These are phyloP conservation scores for Oryzias javanicus DNA, from an alignment of 2,113 vertebrate species.

Conservation along the genomic window DNA sequence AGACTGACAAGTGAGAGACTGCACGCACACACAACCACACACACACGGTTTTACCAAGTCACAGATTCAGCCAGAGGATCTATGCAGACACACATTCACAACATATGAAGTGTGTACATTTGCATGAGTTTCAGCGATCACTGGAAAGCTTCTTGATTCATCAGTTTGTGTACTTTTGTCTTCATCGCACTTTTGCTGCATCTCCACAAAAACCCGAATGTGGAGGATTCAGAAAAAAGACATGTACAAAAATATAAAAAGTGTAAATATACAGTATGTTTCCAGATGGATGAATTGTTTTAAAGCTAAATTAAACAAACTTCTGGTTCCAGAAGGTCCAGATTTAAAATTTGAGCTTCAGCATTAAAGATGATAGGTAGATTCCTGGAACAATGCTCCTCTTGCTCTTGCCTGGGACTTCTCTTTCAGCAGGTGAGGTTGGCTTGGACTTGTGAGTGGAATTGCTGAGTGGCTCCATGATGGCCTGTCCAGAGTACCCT, in stretches of 20 bases:
- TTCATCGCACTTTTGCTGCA: no score
- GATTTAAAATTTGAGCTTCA: no score
- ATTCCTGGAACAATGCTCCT: no score
- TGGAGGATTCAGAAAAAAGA: conserved; percentile 5
- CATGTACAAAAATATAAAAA: conserved; percentile 6
- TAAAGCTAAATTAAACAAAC: conserved; percentile 30
- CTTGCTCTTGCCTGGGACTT: no score
- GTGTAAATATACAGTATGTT: conserved; percentile 15
- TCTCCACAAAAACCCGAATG: conserved; percentile 7
- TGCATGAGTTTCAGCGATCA: conserved; percentile 11
- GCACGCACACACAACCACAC: conserved; percentile 28
- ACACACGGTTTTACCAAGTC: conserved; percentile 24
- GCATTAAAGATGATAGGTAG: no score
- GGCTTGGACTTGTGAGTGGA: no score
- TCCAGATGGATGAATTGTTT: conserved; percentile 39
- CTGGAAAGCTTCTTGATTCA: conserved; percentile 6
- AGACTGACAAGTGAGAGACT: conserved; percentile 54
- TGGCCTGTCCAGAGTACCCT: no score
- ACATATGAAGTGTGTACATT: conserved; percentile 11
- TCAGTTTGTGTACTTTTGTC: conserved; percentile 1
- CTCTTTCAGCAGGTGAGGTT: no score
- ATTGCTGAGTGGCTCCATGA: no score
- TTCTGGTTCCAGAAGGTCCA: conserved; percentile 48
- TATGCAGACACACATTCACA: conserved; percentile 11
- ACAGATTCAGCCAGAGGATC: conserved; percentile 20